These are phyloP conservation scores for Montipora cactus DNA, from an alignment of 64 coral and sea anemone species.

Conservation along the genomic window DNA sequence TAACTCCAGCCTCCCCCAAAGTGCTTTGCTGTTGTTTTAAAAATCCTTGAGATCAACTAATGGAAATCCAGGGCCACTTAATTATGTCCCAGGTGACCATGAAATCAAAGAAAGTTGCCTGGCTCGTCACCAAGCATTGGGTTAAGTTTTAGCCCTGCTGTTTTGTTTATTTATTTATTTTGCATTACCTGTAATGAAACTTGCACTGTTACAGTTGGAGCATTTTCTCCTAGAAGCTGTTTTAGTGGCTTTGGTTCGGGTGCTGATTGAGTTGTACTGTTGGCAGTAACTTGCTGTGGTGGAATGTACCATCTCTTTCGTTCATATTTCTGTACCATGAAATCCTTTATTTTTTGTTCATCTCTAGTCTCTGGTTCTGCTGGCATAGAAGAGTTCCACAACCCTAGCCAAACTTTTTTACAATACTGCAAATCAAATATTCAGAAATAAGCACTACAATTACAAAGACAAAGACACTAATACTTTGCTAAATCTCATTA, in stretches of 20 bases:
- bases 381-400: conserved; percentile 94
- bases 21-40: too few relatives aligned
- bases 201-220: conserved; percentile 33
- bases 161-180: too few relatives aligned
- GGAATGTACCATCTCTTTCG: conserved; percentile 97
- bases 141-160: too few relatives aligned
- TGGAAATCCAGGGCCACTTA: too few relatives aligned
- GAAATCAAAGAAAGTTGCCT: too few relatives aligned
- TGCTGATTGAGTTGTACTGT: conserved; percentile 41
- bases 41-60: too few relatives aligned
- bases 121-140: too few relatives aligned
- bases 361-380: conserved; percentile 97
- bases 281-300: conserved; percentile 78
- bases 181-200: not conserved
- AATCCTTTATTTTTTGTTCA: conserved; percentile 98
- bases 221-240: conserved; percentile 89
- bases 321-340: conserved; percentile 99
- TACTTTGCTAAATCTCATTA: too few relatives aligned
- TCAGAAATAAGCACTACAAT: not conserved
- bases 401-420: conserved; percentile 93
- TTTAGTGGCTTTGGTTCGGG: conserved; percentile 97
- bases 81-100: too few relatives aligned
- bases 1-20: too few relatives aligned
- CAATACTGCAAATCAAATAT: conserved; percentile 71
- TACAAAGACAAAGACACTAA: too few relatives aligned